These are phyloP conservation scores for Diplolepis rosae DNA, from an alignment of 2,888 invertebrate species.

Conservation along the genomic window DNA sequence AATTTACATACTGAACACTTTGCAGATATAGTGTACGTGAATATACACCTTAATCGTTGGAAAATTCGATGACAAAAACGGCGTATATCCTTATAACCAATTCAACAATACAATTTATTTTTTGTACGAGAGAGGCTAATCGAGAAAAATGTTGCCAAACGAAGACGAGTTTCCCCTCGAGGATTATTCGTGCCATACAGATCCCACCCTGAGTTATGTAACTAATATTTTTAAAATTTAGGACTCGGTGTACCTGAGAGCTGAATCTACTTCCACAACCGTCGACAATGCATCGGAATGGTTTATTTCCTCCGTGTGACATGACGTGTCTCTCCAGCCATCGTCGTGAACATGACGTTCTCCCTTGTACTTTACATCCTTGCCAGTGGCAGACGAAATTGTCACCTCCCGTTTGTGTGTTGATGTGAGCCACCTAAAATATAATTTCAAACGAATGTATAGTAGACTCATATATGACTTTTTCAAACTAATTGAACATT, in stretches of 20 bases:
- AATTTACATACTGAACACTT: no score
- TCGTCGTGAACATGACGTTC: conserved; percentile 91
- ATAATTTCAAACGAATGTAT: conserved; percentile 56
- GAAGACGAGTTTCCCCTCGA: conserved; percentile 35
- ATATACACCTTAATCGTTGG: no score
- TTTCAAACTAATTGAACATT: background rate
- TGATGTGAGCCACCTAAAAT: conserved; percentile 85
- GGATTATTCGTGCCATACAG: conserved; percentile 35
- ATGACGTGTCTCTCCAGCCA: conserved; percentile 96
- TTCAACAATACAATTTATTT: background rate
- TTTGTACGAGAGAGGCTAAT: background rate
- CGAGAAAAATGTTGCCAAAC: conserved; percentile 18
- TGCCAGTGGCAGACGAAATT: conserved; percentile 94
- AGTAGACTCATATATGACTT: background rate
- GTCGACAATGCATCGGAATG: conserved; percentile 96
- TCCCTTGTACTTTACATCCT: conserved; percentile 95
- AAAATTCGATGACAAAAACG: background rate
- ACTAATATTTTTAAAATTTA: background rate
- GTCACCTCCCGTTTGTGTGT: conserved; percentile 87
- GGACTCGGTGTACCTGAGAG: conserved; percentile 80
- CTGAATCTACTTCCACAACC: conserved; percentile 92
- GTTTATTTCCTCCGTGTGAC: conserved; percentile 92
- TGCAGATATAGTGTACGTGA: no score
- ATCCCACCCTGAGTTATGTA: background rate
- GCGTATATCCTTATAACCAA: background rate